phyloP scores from a whole-genome alignment of 1,140 invertebrate genomes.

The Diuraphis noxia region DNA sequence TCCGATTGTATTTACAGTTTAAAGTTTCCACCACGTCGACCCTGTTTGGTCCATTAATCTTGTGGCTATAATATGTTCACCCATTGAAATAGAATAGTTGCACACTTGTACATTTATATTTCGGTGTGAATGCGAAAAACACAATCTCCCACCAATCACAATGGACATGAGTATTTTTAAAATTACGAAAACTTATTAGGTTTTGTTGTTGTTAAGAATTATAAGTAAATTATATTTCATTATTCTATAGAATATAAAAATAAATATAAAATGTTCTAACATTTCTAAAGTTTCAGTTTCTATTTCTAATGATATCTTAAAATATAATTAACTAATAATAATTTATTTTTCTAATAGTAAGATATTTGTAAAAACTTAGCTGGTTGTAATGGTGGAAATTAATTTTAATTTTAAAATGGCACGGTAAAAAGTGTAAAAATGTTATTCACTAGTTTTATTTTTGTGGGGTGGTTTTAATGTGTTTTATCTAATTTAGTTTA shows the following conservation, averaged over 20 bases:
- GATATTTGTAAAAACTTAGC: background rate
- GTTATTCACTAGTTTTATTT: background rate
- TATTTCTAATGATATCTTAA: background rate
- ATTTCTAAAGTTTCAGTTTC: background rate
- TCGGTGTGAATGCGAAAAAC: background rate
- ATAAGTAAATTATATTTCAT: background rate
- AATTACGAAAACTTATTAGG: background rate
- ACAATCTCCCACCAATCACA: background rate
- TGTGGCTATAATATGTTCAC: background rate
- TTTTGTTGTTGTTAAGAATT: background rate
- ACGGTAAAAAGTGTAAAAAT: background rate
- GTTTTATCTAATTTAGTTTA: background rate
- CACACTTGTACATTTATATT: background rate
- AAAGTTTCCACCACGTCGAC: background rate
- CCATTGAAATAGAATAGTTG: background rate
- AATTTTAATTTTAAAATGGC: background rate
- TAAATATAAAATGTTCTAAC: background rate
- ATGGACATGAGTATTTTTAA: background rate
- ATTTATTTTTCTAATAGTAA: background rate
- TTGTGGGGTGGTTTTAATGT: background rate
- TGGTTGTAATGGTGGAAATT: background rate
- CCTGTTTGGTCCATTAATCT: conserved; percentile 18
- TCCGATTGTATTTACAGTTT: background rate
- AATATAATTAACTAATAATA: background rate
- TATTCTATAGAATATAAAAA: background rate